Evolutionary conservation across 2,888 invertebrate genomes (phyloP).

Genomic region (Aricia artaxerxes): DNA sequence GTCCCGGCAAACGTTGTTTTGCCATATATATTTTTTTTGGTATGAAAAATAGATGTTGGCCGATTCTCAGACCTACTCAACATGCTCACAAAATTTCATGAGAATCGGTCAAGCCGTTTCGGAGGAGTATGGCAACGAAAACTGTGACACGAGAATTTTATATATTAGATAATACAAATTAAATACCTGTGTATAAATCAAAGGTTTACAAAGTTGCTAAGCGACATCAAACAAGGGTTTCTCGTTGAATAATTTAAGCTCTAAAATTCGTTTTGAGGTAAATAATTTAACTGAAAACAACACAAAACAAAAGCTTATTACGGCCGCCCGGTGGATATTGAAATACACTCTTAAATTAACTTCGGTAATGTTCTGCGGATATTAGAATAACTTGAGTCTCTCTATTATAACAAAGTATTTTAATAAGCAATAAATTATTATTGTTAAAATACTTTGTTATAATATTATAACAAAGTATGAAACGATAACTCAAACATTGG

Average conservation of each 20-base stretch:
- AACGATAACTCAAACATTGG: background rate
- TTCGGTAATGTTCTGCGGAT: background rate
- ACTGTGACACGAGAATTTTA: too few relatives aligned
- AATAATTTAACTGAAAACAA: background rate
- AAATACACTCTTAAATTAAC: conserved; percentile 4
- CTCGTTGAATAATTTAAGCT: background rate
- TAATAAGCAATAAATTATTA: too few relatives aligned
- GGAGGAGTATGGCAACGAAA: too few relatives aligned
- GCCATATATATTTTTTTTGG: too few relatives aligned
- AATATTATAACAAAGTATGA: background rate
- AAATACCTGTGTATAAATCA: background rate
- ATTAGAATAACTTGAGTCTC: background rate
- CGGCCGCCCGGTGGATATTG: background rate
- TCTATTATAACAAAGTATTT: too few relatives aligned
- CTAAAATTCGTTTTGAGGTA: background rate
- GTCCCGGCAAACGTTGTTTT: too few relatives aligned
- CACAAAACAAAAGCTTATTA: conserved; percentile 12
- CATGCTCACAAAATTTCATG: too few relatives aligned
- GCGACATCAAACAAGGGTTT: background rate
- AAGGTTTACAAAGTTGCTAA: background rate
- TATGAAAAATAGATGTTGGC: too few relatives aligned
- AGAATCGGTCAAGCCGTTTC: too few relatives aligned
- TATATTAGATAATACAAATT: too few relatives aligned
- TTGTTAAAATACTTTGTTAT: too few relatives aligned
- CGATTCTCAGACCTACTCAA: too few relatives aligned